Base-by-base conservation (phyloP, 2,113 vertebrate species). In the Rallus limicola region DNA sequence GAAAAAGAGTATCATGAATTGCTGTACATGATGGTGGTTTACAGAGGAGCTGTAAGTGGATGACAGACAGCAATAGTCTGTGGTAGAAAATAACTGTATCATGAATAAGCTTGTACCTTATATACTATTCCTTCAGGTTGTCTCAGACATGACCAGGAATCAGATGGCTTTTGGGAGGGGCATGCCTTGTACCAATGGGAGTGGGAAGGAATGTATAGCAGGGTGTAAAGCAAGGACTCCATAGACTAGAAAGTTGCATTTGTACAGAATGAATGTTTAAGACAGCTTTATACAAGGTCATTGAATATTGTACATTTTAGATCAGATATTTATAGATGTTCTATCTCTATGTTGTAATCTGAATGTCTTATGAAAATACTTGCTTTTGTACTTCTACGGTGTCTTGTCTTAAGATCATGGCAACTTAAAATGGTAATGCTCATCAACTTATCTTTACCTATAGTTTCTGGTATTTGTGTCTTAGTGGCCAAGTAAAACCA, bases 11-110 rank as follows among this genome's bases (percentile, higher is more conserved):
- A 86, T 74, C 18, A 26, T 52, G 68, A 78, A 82, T 82, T 78
- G 24, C 18, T 3, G 0, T 6, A 1, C 28, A 14, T 70, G 36
- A 42, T 1, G 0, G n/a, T 36, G 6, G 6, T 67, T 90, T 83
- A 23, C 21, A 48, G 34, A 68, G 13, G 28, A 8, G 1, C 5
- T 82, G 64, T 68, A 18, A 46, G 11, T 59, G 36, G 42, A 75
- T 13, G 17, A 40, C n/a, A 40, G 16, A 25, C 6, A 63, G 4
- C 13, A 70, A 44, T 24, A 55, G 12, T n/a, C 58, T 69, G 3
- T 29, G 28, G 8, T 28, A 55, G 46, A 93, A 63, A 10, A 20
- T 46, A 82, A 28, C 8, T 58, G 4, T 65, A 36, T 55, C 10
- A 34, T 33, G 42, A 71, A 29, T 8, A 48, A 1, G 0, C 34